Evolutionary conservation across 1,140 invertebrate genomes (phyloP).

Genomic region (Caerostris extrusa): DNA sequence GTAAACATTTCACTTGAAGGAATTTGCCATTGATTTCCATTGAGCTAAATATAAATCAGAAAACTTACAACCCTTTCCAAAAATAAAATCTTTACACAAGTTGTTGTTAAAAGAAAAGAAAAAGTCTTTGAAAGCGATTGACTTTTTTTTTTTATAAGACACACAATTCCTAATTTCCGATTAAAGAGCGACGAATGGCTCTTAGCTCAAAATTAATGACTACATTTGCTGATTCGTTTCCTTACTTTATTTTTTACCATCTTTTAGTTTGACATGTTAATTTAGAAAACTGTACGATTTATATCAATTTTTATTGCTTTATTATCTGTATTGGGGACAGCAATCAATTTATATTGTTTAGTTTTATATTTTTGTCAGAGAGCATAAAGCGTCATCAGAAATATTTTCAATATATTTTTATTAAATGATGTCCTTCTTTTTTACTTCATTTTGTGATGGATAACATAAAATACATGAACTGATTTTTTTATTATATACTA

Average conservation of each 20-base stretch:
- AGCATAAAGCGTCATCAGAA: background rate
- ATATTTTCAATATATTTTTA: background rate
- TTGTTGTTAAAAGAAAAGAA: background rate
- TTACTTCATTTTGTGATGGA: too few species aligned
- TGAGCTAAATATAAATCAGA: background rate
- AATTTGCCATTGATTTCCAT: background rate
- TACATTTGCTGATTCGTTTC: background rate
- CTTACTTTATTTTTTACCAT: background rate
- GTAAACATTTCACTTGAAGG: background rate
- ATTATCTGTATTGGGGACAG: background rate
- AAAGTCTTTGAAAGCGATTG: background rate
- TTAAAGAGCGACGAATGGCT: background rate
- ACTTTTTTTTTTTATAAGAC: background rate
- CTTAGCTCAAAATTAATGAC: background rate
- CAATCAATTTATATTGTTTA: background rate
- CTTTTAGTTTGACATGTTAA: background rate
- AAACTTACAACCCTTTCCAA: background rate
- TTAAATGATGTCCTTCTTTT: too few species aligned
- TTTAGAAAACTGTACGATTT: background rate
- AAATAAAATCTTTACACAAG: background rate
- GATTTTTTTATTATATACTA: too few species aligned
- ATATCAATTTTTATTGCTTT: conserved; percentile 1
- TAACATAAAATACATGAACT: too few species aligned
- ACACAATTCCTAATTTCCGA: background rate
- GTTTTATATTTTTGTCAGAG: background rate